These are phyloP conservation scores for Umimayanthus kanabou DNA, from an alignment of 92 coral and sea anemone species.

Conservation along the genomic window DNA sequence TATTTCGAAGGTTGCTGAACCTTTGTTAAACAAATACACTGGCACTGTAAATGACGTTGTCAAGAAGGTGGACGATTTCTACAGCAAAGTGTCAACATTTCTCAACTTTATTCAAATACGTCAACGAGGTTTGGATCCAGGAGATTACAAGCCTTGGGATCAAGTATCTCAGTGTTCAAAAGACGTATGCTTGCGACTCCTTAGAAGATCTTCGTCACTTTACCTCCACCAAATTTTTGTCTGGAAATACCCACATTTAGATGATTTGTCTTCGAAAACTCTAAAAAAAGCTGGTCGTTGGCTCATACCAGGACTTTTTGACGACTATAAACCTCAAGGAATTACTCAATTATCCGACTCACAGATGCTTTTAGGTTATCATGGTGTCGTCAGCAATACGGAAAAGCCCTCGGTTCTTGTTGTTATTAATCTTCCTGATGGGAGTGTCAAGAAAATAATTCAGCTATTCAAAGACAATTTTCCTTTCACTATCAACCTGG, in stretches of 20 bases:
- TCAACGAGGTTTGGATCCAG: conserved; percentile 71
- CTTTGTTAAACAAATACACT: conserved; percentile 48
- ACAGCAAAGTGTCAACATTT: conserved; percentile 60
- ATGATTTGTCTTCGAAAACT: conserved; percentile 69
- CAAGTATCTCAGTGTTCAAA: conserved; percentile 68
- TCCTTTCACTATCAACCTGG: conserved; percentile 56
- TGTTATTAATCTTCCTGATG: conserved; percentile 47
- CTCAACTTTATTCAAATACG: conserved; percentile 63
- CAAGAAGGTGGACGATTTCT: conserved; percentile 59
- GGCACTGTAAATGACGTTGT: conserved; percentile 44
- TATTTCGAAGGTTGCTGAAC: conserved; percentile 55
- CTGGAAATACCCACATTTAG: conserved; percentile 88
- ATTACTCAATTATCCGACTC: conserved; percentile 64
- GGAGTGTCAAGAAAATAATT: conserved; percentile 56
- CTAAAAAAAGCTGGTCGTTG: conserved; percentile 63
- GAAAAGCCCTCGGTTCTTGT: conserved; percentile 71
- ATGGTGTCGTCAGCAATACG: conserved; percentile 70
- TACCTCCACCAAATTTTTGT: conserved; percentile 65
- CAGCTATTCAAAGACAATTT: conserved; percentile 54
- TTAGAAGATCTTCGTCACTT: conserved; percentile 67
- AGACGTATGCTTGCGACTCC: conserved; percentile 66
- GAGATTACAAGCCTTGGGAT: conserved; percentile 68
- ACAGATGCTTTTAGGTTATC: conserved; percentile 69
- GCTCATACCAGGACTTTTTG: conserved; percentile 84
- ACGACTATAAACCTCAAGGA: conserved; percentile 73